Conservation (phyloP, 2,113 vertebrate species). For the Scortum barcoo region DNA sequence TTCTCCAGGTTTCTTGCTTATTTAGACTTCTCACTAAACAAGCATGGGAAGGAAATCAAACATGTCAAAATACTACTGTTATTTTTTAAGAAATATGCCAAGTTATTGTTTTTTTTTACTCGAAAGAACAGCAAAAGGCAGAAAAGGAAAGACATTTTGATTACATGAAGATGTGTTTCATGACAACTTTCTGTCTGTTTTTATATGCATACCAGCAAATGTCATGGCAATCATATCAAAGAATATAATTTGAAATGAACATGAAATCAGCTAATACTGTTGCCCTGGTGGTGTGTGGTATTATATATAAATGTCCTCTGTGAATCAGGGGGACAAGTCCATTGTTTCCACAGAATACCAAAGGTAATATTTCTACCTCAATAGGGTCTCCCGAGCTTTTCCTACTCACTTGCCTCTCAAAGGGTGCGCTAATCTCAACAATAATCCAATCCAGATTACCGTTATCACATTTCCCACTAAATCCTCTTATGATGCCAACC, state of each 20-base stretch:
- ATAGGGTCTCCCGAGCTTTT: conserved; percentile 30
- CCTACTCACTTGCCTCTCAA: conserved; percentile 40
- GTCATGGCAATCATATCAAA: neutral
- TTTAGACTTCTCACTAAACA: neutral
- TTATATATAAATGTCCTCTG: neutral
- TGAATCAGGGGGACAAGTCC: neutral
- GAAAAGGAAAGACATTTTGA: neutral
- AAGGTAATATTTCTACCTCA: conserved; percentile 28
- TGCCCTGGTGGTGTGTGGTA: neutral
- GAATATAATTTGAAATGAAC: neutral
- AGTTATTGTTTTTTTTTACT: neutral
- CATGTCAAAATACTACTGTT: neutral
- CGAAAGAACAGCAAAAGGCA: neutral
- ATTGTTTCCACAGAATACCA: conserved; percentile 17
- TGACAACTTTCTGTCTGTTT: neutral
- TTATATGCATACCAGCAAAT: neutral
- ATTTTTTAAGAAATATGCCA: neutral
- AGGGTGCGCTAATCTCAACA: conserved; percentile 58
- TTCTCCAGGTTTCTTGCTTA: neutral
- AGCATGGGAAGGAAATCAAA: neutral
- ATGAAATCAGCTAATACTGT: neutral
- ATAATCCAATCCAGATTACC: conserved; percentile 67
- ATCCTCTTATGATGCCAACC: conserved; percentile 55
- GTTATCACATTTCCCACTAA: conserved; percentile 62
- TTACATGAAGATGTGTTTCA: neutral